These are phyloP conservation scores for Trissolcus brochymenae DNA, from an alignment of 2,888 invertebrate genomes.

Conservation along the genomic window DNA sequence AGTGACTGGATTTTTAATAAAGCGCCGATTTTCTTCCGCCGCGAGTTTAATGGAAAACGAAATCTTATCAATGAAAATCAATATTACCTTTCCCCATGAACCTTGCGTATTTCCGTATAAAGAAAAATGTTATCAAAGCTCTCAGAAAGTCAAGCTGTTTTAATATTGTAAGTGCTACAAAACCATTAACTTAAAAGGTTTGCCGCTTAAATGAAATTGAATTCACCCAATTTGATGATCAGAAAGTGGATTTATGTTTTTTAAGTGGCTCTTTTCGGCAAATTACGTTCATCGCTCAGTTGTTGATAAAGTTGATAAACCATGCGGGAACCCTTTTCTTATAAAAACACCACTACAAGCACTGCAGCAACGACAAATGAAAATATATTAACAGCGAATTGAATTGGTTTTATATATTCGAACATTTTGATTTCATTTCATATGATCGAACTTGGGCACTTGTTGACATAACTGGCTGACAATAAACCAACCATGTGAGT, in stretches of 20 bases:
- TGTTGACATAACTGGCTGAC: too few relatives aligned
- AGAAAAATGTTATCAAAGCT: constrained; percentile 53
- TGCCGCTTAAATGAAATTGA: constrained; percentile 50
- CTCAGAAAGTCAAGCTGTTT: constrained; percentile 54
- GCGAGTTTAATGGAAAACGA: constrained; percentile 39
- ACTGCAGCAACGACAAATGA: too few relatives aligned
- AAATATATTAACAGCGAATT: too few relatives aligned
- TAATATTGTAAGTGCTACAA: constrained; percentile 55
- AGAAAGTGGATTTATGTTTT: constrained; percentile 52
- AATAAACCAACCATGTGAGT: too few relatives aligned
- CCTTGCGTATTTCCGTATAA: constrained; percentile 32
- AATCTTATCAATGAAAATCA: constrained; percentile 53
- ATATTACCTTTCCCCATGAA: constrained; percentile 38
- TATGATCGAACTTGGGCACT: too few relatives aligned
- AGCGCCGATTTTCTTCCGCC: constrained; percentile 16
- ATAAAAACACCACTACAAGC: too few relatives aligned
- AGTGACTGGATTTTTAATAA: constrained; percentile 21
- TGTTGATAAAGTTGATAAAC: constrained; percentile 8
- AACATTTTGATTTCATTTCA: too few relatives aligned
- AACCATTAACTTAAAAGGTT: constrained; percentile 54
- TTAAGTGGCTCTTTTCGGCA: constrained; percentile 48
- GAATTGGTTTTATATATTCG: too few relatives aligned
- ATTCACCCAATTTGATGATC: constrained; percentile 52
- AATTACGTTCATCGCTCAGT: constrained; percentile 27
- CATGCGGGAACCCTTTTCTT: neutral